These are phyloP conservation scores for Anseranas semipalmata DNA, from an alignment of 2,113 vertebrate genomes.

Conservation along the genomic window DNA sequence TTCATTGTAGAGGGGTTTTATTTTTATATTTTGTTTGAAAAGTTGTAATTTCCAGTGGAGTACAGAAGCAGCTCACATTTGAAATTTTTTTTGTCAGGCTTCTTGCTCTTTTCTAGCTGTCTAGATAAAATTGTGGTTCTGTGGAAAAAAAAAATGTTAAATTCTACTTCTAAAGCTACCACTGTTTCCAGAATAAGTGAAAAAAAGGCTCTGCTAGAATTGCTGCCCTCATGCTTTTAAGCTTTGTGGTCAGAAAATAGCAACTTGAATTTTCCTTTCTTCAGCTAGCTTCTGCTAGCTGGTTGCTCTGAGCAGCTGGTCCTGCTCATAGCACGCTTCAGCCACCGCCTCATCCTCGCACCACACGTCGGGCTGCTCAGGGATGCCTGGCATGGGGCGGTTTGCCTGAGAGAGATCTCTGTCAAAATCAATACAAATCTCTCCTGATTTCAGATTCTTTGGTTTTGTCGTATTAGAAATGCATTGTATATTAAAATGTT, in stretches of 20 bases:
- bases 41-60: neutral
- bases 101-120: neutral
- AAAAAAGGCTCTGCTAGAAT: neutral
- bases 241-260: slow-evolving; percentile 1
- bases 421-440: neutral
- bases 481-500: neutral
- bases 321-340: neutral
- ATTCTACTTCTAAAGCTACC: neutral
- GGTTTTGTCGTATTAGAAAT: neutral
- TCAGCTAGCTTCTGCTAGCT: neutral
- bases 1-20: neutral
- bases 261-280: neutral
- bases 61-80: neutral
- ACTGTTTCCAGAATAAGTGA: neutral
- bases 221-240: neutral
- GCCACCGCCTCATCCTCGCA: neutral
- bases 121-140: neutral
- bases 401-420: neutral
- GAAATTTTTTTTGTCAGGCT: neutral
- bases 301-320: neutral
- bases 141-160: neutral
- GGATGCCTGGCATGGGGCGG: neutral
- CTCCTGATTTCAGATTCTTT: neutral
- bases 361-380: accelerated
- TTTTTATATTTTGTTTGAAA: neutral